phyloP scores from a whole-genome alignment of 2,888 invertebrate species.

The Dione vanillae region DNA sequence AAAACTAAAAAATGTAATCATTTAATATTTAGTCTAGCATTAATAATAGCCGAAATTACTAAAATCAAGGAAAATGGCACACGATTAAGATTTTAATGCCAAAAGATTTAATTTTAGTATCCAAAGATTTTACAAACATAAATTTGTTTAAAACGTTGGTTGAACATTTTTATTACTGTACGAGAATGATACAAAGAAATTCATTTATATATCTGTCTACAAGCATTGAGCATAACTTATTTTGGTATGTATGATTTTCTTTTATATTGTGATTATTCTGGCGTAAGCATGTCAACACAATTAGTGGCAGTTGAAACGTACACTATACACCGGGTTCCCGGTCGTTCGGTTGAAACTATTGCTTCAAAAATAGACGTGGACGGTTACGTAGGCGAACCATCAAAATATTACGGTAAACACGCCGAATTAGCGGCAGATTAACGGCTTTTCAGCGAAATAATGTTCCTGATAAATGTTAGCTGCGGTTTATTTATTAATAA shows the following conservation, averaged over 20 bases:
- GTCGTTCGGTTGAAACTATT: conserved; percentile 45
- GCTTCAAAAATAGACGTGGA: conserved; percentile 63
- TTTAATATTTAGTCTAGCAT: neutral
- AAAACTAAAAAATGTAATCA: neutral
- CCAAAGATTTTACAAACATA: conserved; percentile 6
- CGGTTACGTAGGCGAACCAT: conserved; percentile 67
- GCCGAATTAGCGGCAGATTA: conserved; percentile 58
- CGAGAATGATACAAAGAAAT: conserved; percentile 8
- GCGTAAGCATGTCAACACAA: conserved; percentile 16
- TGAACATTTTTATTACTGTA: conserved; percentile 20
- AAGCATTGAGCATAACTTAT: conserved; percentile 6
- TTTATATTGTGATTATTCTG: conserved; percentile 8
- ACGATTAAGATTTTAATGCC: neutral
- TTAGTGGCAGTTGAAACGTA: conserved; percentile 20
- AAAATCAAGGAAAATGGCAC: neutral
- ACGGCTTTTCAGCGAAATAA: conserved; percentile 46
- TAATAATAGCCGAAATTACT: neutral
- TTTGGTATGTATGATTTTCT: neutral
- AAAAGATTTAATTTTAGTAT: neutral
- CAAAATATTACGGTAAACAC: conserved; percentile 73
- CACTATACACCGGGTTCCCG: conserved; percentile 25
- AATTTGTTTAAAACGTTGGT: conserved; percentile 14
- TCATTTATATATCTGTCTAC: neutral
- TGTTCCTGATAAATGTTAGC: conserved; percentile 47
- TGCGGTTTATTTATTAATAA: conserved; percentile 41